phyloP scores from a whole-genome alignment of 2,888 invertebrate species.

The Ormia ochracea region DNA sequence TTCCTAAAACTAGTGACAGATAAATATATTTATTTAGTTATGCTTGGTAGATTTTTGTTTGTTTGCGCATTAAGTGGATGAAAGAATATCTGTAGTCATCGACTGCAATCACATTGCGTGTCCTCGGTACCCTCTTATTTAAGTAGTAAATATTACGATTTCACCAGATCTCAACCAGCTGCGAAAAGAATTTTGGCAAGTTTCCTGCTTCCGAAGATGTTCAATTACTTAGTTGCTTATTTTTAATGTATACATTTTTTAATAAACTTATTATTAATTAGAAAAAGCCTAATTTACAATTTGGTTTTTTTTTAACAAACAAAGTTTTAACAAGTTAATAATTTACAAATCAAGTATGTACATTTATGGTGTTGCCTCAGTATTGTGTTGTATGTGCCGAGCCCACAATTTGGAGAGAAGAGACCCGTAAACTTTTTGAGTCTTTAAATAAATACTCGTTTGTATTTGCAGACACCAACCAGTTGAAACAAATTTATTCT shows the following conservation, averaged over 20 bases:
- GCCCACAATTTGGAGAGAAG: background rate
- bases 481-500: constrained; percentile 25
- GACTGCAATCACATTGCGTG: background rate
- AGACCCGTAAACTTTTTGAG: constrained; percentile 18
- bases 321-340: constrained; percentile 30
- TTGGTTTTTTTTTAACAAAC: constrained; percentile 24
- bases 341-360: constrained; percentile 43
- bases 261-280: constrained; percentile 30
- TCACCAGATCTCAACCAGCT: background rate
- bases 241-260: constrained; percentile 36
- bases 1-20: background rate
- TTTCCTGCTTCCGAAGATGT: background rate
- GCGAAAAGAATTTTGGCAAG: background rate
- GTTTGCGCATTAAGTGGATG: constrained; percentile 20
- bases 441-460: background rate
- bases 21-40: constrained; percentile 49
- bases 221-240: constrained; percentile 30
- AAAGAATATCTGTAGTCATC: background rate
- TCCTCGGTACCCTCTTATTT: background rate
- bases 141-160: background rate
- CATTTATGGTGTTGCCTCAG: constrained; percentile 30
- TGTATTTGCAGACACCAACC: constrained; percentile 12
- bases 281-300: constrained; percentile 46
- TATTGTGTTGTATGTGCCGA: constrained; percentile 21
- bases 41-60: constrained; percentile 42